phyloP scores from a whole-genome alignment of 2,888 invertebrate species.

The Hypsopygia costalis region DNA sequence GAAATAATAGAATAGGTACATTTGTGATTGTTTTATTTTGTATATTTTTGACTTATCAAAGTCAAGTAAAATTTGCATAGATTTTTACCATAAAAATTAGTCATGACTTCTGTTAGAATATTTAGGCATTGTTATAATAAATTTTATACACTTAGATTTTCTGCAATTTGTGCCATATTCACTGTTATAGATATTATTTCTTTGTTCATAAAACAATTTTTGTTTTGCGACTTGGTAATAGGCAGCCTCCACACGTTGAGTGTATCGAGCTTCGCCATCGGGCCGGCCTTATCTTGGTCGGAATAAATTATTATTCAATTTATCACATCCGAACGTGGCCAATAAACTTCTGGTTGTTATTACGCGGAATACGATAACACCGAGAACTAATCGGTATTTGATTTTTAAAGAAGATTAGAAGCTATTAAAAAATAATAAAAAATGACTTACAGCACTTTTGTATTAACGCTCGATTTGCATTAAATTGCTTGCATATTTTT shows the following conservation, averaged over 20 bases:
- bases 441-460: constrained; percentile 5
- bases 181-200: too few species aligned
- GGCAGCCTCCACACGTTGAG: constrained; percentile 44
- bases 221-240: constrained; percentile 31
- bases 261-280: constrained; percentile 54
- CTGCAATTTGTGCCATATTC: too few species aligned
- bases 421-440: constrained; percentile 7
- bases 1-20: not conserved
- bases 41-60: too few species aligned
- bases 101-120: too few species aligned
- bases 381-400: constrained; percentile 49
- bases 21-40: not conserved
- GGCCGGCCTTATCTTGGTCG: constrained; percentile 50
- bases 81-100: too few species aligned
- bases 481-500: too few species aligned
- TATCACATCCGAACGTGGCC: constrained; percentile 59
- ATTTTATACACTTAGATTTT: too few species aligned
- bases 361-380: constrained; percentile 60
- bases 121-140: too few species aligned
- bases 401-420: constrained; percentile 14
- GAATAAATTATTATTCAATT: constrained; percentile 78
- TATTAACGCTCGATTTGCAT: too few species aligned
- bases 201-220: not conserved
- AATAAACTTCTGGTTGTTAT: constrained; percentile 74
- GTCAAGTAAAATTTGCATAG: too few species aligned